phyloP scores from a whole-genome alignment of 2,888 invertebrate species.

The Aquatica leii region DNA sequence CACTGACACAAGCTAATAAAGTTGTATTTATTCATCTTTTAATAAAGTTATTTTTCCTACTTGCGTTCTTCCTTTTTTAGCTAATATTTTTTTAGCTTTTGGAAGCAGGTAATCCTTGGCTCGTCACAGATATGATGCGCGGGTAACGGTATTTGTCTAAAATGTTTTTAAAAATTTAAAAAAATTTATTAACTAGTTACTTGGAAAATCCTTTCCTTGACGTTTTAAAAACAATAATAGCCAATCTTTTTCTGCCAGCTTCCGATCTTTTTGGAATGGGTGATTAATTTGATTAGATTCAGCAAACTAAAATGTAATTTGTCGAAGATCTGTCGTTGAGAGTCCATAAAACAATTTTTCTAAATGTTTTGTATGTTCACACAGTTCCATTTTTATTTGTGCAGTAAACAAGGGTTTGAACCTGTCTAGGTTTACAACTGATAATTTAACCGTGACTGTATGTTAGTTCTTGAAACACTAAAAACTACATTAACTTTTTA shows the following conservation, averaged over 20 bases:
- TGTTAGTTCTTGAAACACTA: too few species aligned
- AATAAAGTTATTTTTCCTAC: not conserved
- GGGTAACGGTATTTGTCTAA: not conserved
- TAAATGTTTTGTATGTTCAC: too few species aligned
- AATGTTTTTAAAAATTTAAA: not conserved
- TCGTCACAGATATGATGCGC: not conserved
- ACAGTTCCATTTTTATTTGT: too few species aligned
- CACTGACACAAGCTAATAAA: not conserved
- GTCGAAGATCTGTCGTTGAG: not conserved
- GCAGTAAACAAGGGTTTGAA: too few species aligned
- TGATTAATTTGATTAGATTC: slow-evolving; percentile 1
- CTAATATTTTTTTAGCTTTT: not conserved
- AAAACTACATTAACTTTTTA: too few species aligned
- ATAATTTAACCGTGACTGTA: not conserved
- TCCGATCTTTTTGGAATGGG: not conserved
- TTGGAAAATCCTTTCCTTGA: not conserved
- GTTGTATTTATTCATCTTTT: not conserved
- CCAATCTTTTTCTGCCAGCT: not conserved
- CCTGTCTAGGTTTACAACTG: not conserved
- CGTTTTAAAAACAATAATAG: not conserved
- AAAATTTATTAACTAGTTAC: not conserved
- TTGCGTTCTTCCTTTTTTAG: not conserved
- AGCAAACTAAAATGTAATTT: not conserved
- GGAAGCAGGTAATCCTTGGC: not conserved
- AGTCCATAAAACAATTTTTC: too few species aligned